A percentile compares a stretch with the other conserved stretches of the same genome.
These are phyloP conservation scores for Nycticebus coucang DNA, from an alignment of 2,113 vertebrate species.

Conservation along the genomic window DNA sequence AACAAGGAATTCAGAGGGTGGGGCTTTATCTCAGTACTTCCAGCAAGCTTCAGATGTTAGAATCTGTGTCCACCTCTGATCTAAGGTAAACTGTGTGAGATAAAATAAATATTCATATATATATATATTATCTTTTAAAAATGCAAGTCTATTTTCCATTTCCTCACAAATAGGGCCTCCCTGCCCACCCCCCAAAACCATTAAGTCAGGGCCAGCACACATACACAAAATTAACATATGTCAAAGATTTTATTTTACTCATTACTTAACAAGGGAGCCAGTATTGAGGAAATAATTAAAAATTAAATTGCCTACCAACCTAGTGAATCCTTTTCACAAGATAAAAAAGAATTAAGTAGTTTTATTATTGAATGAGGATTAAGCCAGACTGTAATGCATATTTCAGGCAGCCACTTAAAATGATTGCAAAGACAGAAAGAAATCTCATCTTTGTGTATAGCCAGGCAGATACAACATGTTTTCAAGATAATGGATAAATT, in stretches of 20 bases:
- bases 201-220: background rate
- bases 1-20: background rate
- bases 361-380: background rate
- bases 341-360: background rate
- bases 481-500: background rate
- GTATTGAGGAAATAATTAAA: background rate
- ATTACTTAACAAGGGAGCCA: background rate
- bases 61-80: background rate
- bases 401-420: background rate
- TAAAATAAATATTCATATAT: background rate
- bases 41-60: background rate
- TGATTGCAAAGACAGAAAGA: background rate
- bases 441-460: background rate
- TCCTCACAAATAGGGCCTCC: background rate
- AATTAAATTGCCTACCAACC: background rate
- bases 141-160: background rate
- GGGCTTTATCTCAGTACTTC: background rate
- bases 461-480: background rate
- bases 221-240: background rate
- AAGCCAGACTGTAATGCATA: background rate
- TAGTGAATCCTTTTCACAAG: background rate
- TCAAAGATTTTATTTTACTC: background rate
- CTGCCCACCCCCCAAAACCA: background rate
- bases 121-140: background rate
- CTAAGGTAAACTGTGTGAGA: background rate